phyloP scores from a whole-genome alignment of 2,113 vertebrate species.

The Brachyhypopomus gauderio region DNA sequence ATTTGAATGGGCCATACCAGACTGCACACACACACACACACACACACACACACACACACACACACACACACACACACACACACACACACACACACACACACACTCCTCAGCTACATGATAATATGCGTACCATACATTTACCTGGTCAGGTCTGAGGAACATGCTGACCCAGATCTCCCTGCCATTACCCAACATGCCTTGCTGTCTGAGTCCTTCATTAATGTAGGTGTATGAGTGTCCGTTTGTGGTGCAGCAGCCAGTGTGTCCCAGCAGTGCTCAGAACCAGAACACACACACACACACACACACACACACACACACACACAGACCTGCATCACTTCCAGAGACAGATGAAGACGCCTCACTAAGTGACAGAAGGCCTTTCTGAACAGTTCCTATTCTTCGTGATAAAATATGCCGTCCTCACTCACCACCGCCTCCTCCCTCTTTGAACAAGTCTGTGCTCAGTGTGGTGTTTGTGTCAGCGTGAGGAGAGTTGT shows the following conservation, averaged over 20 bases:
- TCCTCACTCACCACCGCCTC: not conserved
- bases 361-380: conserved; percentile 41
- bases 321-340: conserved; percentile 23
- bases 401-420: conserved; percentile 21
- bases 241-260: conserved; percentile 32
- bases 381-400: conserved; percentile 35
- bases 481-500: conserved; percentile 54
- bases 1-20: too few species aligned
- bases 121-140: not conserved
- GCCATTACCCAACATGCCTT: conserved; percentile 50
- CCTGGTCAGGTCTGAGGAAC: conserved; percentile 42
- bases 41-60: too few species aligned
- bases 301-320: conserved; percentile 25
- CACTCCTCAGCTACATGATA: not conserved
- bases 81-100: too few species aligned
- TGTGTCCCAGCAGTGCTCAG: conserved; percentile 34
- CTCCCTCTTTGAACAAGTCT: conserved; percentile 9
- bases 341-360: conserved; percentile 42
- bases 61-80: too few species aligned
- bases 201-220: conserved; percentile 22
- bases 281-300: conserved; percentile 12
- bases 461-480: conserved; percentile 46
- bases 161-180: conserved; percentile 59
- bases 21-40: too few species aligned
- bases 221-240: conserved; percentile 36